Evolutionary conservation across 2,797 vertebrate genomes (phyloP).

Genomic region (Otolemur crassicaudatus): DNA sequence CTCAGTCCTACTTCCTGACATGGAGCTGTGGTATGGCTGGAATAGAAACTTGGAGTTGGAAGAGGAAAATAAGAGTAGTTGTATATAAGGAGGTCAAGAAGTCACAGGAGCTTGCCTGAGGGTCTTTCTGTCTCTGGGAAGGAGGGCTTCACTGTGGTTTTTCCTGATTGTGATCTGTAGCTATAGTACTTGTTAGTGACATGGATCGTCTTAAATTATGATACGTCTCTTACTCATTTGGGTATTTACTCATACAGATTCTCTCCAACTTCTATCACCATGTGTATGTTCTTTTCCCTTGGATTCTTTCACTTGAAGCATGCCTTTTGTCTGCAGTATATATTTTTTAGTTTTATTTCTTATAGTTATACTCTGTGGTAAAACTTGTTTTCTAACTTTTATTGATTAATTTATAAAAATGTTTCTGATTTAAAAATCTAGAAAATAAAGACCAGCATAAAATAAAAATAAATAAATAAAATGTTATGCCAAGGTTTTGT

Average conservation of each 20-base stretch:
- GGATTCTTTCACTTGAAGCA: background rate
- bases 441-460: background rate
- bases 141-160: background rate
- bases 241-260: background rate
- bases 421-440: background rate
- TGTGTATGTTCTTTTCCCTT: background rate
- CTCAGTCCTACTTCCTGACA: background rate
- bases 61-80: background rate
- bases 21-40: background rate
- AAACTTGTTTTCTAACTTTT: conserved; percentile 20
- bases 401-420: conserved; percentile 24
- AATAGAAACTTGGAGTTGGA: background rate
- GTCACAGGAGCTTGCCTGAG: background rate
- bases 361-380: background rate
- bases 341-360: conserved; percentile 32
- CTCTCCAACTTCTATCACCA: background rate
- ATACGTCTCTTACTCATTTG: background rate
- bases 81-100: background rate
- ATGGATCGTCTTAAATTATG: background rate
- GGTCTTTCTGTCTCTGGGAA: background rate
- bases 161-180: background rate
- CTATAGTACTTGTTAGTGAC: background rate
- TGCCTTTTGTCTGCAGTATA: background rate
- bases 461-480: conserved; percentile 4
- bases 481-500: background rate